Base-by-base conservation (phyloP, 2,113 vertebrate genomes). In the Falcunculus frontatus region DNA sequence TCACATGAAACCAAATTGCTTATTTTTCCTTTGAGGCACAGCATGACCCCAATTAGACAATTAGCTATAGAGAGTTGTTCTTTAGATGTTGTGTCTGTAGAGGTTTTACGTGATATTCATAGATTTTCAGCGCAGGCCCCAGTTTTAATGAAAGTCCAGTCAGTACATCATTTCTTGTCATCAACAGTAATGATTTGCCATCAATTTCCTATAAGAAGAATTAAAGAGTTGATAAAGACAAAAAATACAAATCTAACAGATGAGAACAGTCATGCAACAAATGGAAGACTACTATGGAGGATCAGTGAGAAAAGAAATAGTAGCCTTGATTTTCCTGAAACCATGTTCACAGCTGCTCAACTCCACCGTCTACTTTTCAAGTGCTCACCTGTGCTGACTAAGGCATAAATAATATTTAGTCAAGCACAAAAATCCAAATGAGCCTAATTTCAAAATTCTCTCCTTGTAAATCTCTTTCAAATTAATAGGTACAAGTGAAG, bases 91-190 rank as follows among this genome's bases (percentile, higher is more conserved):
- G 99, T 90, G 99, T 99, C 97, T 99, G 99, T 92, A 99, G 98
- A 80, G 99, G 99, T 96, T 99, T 99, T 96, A 99, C 98, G 29
- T 99, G 99, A 97, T 99, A 99, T 95, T 99, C 99, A 35, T 99
- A 99, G 97, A 99, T 99, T 98, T 99, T 99, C 97, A 99, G 98
- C 9, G 99, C 99, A 33, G 99, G 99, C 75, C 99, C 99, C 93
- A 99, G 97, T 98, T 99, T 99, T 98, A 99, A 99, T 49, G 99
- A 99, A 97, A 99, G 98, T 97, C 99, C 99, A 47, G 99, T 99
- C 97, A 99, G 97, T 92, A 99, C 99, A 68, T 99, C 99, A 83
- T 99, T 99, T 68, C 99, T 99, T 56, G 99, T 99, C 99, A 99
- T 99, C 97, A 99, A 97, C 81, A 99, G 98, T 93, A 99, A 98